A percentile compares a stretch with the other conserved stretches of the same genome.
Conservation (phyloP, 2,113 vertebrate species). For the Phodopus roborovskii region DNA sequence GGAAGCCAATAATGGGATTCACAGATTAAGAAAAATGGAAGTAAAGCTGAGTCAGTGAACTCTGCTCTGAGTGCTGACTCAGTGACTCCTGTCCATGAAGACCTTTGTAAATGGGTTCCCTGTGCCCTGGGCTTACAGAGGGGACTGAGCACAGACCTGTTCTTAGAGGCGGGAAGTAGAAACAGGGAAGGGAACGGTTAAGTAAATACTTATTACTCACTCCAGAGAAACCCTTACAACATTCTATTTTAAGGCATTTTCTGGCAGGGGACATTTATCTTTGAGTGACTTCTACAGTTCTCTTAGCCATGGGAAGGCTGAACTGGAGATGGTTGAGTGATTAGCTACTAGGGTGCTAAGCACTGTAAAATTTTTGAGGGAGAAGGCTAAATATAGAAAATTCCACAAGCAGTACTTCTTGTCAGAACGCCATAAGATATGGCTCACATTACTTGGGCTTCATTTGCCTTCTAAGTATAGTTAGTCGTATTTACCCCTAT, state of each 20-base stretch:
- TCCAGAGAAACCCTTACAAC: constrained; percentile 57
- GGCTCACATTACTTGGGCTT: background rate
- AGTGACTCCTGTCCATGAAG: background rate
- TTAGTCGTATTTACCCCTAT: background rate
- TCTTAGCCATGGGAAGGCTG: constrained; percentile 66
- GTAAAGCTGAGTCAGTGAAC: background rate
- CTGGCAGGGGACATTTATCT: constrained; percentile 73
- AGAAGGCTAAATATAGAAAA: constrained; percentile 68
- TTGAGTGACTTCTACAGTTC: constrained; percentile 75
- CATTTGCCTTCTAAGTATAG: constrained; percentile 12
- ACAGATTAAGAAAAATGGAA: background rate
- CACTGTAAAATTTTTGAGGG: constrained; percentile 61
- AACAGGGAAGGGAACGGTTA: background rate
- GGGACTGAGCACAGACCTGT: background rate
- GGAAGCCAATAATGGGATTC: background rate
- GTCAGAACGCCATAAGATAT: constrained; percentile 20
- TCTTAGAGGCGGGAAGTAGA: background rate
- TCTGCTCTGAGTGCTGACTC: background rate
- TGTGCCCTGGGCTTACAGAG: background rate
- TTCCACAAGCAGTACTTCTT: constrained; percentile 25
- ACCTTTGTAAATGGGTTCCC: background rate
- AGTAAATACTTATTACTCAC: constrained; percentile 50
- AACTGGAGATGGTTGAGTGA: constrained; percentile 64
- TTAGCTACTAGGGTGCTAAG: constrained; percentile 73
- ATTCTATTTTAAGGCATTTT: constrained; percentile 72